phyloP scores from a whole-genome alignment of 2,797 vertebrate species.

The Cyclopterus lumpus region DNA sequence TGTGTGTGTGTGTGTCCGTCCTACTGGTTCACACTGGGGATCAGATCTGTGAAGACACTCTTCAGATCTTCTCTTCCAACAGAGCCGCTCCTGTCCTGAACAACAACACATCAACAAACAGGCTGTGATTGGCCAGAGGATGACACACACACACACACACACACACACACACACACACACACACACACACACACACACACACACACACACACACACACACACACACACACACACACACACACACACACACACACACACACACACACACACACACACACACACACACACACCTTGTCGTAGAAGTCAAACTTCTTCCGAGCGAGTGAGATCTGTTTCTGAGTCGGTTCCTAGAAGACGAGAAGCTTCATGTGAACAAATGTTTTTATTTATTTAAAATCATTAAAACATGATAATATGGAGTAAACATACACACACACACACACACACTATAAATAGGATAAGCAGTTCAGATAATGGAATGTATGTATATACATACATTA shows the following conservation, averaged over 20 bases:
- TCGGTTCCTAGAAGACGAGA: constrained; percentile 67
- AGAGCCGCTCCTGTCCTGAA: constrained; percentile 73
- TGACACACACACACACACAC: not conserved
- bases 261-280: not conserved
- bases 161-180: too few species aligned
- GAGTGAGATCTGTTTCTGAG: constrained; percentile 71
- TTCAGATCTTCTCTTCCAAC: constrained; percentile 70
- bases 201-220: constrained; percentile 47
- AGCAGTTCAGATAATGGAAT: too few species aligned
- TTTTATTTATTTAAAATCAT: too few species aligned
- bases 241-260: constrained; percentile 43
- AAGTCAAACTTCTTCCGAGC: constrained; percentile 77
- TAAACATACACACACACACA: not conserved
- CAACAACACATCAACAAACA: not conserved
- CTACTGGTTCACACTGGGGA: constrained; percentile 78
- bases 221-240: not conserved
- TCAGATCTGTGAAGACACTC: constrained; percentile 76
- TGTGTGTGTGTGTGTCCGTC: not conserved
- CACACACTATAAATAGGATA: too few species aligned
- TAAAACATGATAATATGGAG: too few species aligned
- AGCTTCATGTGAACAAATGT: too few species aligned
- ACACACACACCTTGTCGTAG: constrained; percentile 76
- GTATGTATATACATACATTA: too few species aligned
- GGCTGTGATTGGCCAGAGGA: constrained; percentile 6
- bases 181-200: too few species aligned